phyloP scores from a whole-genome alignment of 2,888 invertebrate species.

The Volucella zonaria region DNA sequence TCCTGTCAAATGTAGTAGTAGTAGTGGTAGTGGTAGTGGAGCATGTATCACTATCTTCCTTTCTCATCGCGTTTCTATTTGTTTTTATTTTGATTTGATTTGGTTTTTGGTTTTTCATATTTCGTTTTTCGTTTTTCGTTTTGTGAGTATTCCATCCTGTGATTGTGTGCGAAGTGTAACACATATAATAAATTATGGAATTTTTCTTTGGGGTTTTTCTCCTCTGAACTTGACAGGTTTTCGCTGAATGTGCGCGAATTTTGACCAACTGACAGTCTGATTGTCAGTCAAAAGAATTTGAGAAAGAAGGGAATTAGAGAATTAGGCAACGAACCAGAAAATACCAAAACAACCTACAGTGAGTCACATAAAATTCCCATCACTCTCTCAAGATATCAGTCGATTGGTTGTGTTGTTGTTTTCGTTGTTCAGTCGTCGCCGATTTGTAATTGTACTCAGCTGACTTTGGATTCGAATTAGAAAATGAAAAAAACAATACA shows the following conservation, averaged over 20 bases:
- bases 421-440: not conserved
- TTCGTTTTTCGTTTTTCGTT: constrained; percentile 8
- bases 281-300: not conserved
- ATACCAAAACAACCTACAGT: constrained; percentile 56
- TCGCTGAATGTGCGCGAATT: constrained; percentile 38
- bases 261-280: constrained; percentile 11
- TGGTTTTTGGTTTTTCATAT: not conserved
- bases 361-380: constrained; percentile 37
- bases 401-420: not conserved
- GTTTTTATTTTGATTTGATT: constrained; percentile 14
- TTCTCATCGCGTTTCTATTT: constrained; percentile 31
- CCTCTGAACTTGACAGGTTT: constrained; percentile 61
- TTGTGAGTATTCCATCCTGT: not conserved
- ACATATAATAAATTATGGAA: constrained; percentile 60
- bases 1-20: constrained; percentile 4
- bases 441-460: constrained; percentile 6
- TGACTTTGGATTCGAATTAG: not conserved
- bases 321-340: constrained; percentile 17
- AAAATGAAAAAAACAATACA: not conserved
- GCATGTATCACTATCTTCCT: constrained; percentile 23
- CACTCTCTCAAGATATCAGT: not conserved
- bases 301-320: not conserved
- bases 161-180: constrained; percentile 32
- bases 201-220: constrained; percentile 51
- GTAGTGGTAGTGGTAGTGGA: no score